These are phyloP conservation scores for Troides helena DNA, from an alignment of 2,888 invertebrate species.

Conservation along the genomic window DNA sequence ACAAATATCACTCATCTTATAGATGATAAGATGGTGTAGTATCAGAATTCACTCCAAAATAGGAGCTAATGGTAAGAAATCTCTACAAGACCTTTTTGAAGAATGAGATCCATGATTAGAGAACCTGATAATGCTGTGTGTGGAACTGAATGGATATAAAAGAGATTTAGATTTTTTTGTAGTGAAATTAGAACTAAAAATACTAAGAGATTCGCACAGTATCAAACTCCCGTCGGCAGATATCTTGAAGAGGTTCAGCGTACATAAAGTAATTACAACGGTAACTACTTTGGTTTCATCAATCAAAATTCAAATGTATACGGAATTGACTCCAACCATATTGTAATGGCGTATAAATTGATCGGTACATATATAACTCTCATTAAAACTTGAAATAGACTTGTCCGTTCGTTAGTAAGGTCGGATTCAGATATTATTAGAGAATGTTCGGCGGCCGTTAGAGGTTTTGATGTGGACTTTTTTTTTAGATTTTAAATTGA, in stretches of 20 bases:
- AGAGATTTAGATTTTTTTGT: too few species aligned
- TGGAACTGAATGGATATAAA: too few species aligned
- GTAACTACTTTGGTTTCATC: constrained; percentile 45
- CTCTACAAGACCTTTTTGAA: too few species aligned
- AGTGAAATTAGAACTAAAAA: too few species aligned
- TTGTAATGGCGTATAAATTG: constrained; percentile 55
- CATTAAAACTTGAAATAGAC: constrained; percentile 58
- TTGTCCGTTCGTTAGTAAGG: constrained; percentile 35
- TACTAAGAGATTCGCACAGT: too few species aligned
- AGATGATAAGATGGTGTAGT: too few species aligned
- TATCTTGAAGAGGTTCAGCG: neutral
- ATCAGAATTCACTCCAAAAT: too few species aligned
- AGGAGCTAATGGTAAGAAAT: too few species aligned
- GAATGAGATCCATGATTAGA: too few species aligned
- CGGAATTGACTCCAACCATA: constrained; percentile 47
- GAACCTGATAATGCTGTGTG: too few species aligned
- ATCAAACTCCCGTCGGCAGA: too few species aligned
- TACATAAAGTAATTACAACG: neutral
- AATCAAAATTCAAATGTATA: constrained; percentile 61
- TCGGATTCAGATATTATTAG: constrained; percentile 16
- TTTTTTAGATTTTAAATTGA: neutral
- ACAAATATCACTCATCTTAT: too few species aligned
- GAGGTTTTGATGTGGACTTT: neutral
- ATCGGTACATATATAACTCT: constrained; percentile 50
- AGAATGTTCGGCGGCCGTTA: constrained; percentile 1